Evolutionary conservation across 2,888 invertebrate species (phyloP).

Genomic region (Aporophyla nigra): DNA sequence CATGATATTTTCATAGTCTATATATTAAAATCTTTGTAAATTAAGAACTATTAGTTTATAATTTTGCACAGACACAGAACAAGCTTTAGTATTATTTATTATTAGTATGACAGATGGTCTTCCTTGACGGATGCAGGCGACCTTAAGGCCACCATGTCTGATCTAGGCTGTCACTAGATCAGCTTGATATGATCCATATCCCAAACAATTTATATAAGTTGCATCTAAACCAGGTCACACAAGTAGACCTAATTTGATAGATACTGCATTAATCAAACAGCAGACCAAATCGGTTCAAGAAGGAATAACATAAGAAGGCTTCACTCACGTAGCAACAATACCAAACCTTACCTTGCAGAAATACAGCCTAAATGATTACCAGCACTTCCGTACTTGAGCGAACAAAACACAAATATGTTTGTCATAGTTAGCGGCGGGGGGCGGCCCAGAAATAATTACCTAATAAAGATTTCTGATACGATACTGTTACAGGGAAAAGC

Average conservation of each 20-base stretch:
- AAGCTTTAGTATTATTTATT: too few species aligned
- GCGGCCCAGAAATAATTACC: slow-evolving; percentile 76
- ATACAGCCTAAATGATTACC: slow-evolving; percentile 38
- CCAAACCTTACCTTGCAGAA: slow-evolving; percentile 32
- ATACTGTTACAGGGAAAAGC: slow-evolving; percentile 73
- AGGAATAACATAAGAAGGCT: neutral
- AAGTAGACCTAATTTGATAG: neutral
- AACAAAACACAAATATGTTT: slow-evolving; percentile 74
- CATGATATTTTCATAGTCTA: too few species aligned
- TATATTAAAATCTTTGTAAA: too few species aligned
- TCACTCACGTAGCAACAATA: neutral
- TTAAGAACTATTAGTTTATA: too few species aligned
- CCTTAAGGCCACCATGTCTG: neutral
- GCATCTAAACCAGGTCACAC: neutral
- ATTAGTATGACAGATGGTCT: too few species aligned
- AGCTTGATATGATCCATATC: neutral
- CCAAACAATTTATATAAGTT: neutral
- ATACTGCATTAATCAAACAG: neutral
- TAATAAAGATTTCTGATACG: slow-evolving; percentile 77
- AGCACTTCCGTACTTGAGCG: slow-evolving; percentile 52
- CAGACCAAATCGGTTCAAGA: neutral
- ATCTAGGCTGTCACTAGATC: neutral
- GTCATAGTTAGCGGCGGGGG: slow-evolving; percentile 69
- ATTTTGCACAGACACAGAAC: too few species aligned
- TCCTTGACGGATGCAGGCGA: neutral